Percentiles rank a stretch among this genome's conserved stretches.
These are phyloP conservation scores for Apaloderma vittatum DNA, from an alignment of 2,113 vertebrate species.

Conservation along the genomic window DNA sequence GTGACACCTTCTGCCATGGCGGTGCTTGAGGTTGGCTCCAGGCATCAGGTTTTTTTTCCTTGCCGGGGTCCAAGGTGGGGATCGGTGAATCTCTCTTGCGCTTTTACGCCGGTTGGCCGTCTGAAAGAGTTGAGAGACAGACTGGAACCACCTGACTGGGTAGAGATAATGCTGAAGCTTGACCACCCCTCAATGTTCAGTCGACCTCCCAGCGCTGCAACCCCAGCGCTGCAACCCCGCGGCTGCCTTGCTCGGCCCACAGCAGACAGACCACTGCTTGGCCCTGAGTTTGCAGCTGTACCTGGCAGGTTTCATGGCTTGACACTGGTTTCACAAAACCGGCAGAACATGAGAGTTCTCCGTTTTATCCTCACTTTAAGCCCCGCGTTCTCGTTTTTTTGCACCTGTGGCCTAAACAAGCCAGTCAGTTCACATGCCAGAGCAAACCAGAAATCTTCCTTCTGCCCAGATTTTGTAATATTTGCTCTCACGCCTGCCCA, in stretches of 20 bases:
- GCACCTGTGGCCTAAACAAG: slow-evolving; percentile 33
- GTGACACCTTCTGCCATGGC: background rate
- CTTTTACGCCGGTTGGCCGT: background rate
- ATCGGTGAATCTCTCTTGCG: background rate
- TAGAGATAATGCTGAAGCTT: background rate
- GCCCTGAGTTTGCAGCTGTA: background rate
- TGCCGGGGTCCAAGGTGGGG: background rate
- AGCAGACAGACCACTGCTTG: background rate
- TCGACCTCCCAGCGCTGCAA: background rate
- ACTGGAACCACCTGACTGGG: background rate
- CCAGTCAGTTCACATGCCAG: slow-evolving; percentile 50
- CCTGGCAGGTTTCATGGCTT: background rate
- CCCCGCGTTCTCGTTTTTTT: background rate
- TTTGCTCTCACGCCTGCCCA: background rate
- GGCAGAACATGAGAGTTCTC: background rate
- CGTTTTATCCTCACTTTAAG: slow-evolving; percentile 21
- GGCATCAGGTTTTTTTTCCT: background rate
- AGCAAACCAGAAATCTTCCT: background rate
- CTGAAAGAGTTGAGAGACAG: background rate
- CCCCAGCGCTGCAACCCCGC: background rate
- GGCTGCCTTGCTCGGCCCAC: too few relatives aligned
- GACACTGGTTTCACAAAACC: slow-evolving; percentile 9
- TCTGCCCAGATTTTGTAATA: background rate
- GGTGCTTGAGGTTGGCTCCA: background rate
- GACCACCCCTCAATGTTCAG: background rate